Evolutionary conservation across 2,888 invertebrate species (phyloP).

Genomic region (Emmelina monodactyla): DNA sequence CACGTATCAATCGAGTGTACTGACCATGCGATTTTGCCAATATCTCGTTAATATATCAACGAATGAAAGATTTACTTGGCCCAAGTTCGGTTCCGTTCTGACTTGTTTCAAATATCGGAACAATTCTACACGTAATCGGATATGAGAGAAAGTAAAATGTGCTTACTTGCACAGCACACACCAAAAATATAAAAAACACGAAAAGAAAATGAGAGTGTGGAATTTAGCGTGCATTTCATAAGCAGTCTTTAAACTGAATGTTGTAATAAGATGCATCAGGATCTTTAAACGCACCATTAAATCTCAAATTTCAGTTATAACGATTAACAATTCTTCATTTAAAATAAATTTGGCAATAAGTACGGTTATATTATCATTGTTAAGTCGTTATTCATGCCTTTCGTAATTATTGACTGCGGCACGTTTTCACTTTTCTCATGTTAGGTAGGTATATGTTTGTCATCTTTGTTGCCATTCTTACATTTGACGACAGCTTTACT

Average conservation of each 20-base stretch:
- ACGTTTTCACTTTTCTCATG: conserved; percentile 1
- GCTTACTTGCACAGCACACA: no score
- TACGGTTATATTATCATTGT: conserved; percentile 4
- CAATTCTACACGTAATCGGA: conserved; percentile 33
- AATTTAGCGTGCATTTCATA: conserved; percentile 44
- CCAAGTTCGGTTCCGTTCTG: not conserved
- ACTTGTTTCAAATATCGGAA: not conserved
- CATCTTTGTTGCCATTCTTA: no score
- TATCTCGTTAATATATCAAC: not conserved
- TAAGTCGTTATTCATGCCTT: not conserved
- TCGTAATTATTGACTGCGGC: not conserved
- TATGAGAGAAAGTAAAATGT: conserved; percentile 50
- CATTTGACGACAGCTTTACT: no score
- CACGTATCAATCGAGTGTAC: not conserved
- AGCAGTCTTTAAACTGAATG: conserved; percentile 26
- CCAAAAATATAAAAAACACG: conserved; percentile 34
- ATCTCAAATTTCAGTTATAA: conserved; percentile 25
- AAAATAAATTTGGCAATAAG: conserved; percentile 18
- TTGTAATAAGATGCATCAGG: conserved; percentile 27
- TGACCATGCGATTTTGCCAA: not conserved
- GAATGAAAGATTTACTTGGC: not conserved
- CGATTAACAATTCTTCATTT: conserved; percentile 22
- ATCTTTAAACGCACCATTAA: conserved; percentile 25
- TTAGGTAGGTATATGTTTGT: not conserved
- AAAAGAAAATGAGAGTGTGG: conserved; percentile 52